These are phyloP conservation scores for Aradophagus sp. DNA, from an alignment of 1,140 invertebrate species.

Conservation along the genomic window DNA sequence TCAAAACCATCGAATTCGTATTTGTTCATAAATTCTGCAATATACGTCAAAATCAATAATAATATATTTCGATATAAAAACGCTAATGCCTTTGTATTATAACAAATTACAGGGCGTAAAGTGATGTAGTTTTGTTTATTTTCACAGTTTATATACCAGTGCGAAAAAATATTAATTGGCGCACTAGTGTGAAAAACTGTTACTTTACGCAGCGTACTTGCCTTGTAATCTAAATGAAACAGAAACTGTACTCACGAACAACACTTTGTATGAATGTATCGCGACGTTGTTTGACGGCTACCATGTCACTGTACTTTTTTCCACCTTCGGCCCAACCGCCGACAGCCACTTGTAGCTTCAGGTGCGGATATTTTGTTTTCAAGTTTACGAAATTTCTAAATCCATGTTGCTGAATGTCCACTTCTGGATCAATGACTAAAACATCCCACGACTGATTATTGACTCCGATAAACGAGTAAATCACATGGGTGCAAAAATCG, in stretches of 20 bases:
- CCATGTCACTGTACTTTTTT: slow-evolving; percentile 88
- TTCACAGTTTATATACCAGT: too few species aligned
- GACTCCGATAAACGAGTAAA: slow-evolving; percentile 94
- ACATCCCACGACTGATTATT: slow-evolving; percentile 85
- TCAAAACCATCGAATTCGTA: slow-evolving; percentile 89
- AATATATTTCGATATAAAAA: background rate
- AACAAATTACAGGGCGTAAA: too few species aligned
- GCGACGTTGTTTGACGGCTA: slow-evolving; percentile 80
- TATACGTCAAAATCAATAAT: background rate
- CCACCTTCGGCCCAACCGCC: slow-evolving; percentile 93
- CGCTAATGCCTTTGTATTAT: too few species aligned
- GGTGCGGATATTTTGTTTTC: slow-evolving; percentile 80
- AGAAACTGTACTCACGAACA: slow-evolving; percentile 77
- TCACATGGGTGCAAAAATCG: slow-evolving; percentile 88
- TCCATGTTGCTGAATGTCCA: slow-evolving; percentile 84
- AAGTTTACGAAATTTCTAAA: slow-evolving; percentile 89
- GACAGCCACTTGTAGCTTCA: slow-evolving; percentile 87
- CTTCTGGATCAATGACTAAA: slow-evolving; percentile 86
- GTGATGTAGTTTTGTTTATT: too few species aligned
- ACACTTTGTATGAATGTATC: slow-evolving; percentile 84
- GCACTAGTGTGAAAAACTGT: too few species aligned
- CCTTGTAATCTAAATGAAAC: too few species aligned
- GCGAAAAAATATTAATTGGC: too few species aligned
- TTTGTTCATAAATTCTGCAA: slow-evolving; percentile 81
- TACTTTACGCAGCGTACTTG: too few species aligned